A percentile compares a stretch with the other conserved stretches of the same genome.
These are phyloP conservation scores for Andrena minutula DNA, from an alignment of 2,888 invertebrate species.

Conservation along the genomic window DNA sequence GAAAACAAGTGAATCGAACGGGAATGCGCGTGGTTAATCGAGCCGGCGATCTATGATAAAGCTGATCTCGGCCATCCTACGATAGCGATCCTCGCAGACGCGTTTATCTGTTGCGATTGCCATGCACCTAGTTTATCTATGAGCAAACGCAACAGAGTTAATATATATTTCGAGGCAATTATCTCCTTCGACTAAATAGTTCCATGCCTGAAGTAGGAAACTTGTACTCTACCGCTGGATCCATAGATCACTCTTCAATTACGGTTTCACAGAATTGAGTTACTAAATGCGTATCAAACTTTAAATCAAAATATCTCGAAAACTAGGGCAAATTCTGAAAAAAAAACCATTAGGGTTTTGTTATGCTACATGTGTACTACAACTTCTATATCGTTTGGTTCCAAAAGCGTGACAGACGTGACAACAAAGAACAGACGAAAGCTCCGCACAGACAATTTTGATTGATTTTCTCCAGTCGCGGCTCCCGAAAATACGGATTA, in stretches of 20 bases:
- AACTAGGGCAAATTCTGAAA: too few species aligned
- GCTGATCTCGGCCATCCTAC: neutral
- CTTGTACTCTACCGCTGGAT: too few species aligned
- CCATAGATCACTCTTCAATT: too few species aligned
- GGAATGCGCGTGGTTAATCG: constrained; percentile 4
- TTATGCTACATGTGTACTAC: too few species aligned
- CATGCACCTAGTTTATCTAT: neutral
- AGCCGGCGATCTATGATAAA: constrained; percentile 26
- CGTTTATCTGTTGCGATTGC: neutral
- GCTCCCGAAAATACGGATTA: neutral
- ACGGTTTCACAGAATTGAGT: too few species aligned
- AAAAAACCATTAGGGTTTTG: too few species aligned
- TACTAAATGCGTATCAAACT: too few species aligned
- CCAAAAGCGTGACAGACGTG: neutral
- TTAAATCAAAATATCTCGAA: too few species aligned
- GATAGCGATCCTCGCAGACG: neutral
- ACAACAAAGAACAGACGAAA: neutral
- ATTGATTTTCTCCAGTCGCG: constrained; percentile 18
- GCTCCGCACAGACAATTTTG: constrained; percentile 3
- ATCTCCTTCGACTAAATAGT: too few species aligned
- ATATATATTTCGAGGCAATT: too few species aligned
- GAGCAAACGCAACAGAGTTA: neutral
- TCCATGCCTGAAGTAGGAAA: too few species aligned
- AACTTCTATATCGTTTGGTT: too few species aligned
- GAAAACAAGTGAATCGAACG: neutral